phyloP scores from a whole-genome alignment of 2,113 vertebrate genomes.

The Peromyscus polionotus region DNA sequence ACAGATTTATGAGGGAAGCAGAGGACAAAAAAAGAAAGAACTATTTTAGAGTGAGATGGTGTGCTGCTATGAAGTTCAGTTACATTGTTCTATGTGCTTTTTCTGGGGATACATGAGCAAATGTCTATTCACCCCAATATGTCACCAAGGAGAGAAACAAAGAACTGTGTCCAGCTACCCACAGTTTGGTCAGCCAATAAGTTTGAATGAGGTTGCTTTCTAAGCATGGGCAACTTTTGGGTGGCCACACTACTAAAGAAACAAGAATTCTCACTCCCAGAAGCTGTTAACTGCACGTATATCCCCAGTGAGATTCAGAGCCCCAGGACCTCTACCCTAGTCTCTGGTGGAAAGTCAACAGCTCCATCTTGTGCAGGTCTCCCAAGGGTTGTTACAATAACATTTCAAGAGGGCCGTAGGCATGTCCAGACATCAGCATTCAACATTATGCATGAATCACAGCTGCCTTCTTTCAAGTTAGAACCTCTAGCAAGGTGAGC shows the following conservation, averaged over 20 bases:
- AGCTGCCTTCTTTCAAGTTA: not conserved
- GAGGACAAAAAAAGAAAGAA: not conserved
- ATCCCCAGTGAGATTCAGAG: not conserved
- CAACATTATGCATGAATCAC: too few species aligned
- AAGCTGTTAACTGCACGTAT: not conserved
- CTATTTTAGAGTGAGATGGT: not conserved
- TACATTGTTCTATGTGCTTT: not conserved
- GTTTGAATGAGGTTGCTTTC: not conserved
- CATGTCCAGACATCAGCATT: not conserved
- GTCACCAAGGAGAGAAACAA: not conserved
- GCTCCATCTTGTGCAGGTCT: not conserved
- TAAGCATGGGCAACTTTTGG: not conserved
- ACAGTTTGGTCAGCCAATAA: not conserved
- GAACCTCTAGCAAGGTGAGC: accelerated
- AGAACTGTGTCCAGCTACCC: not conserved
- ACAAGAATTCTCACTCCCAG: not conserved
- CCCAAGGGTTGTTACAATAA: too few species aligned
- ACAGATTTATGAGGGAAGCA: not conserved
- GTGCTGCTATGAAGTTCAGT: accelerated
- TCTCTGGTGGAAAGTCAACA: not conserved
- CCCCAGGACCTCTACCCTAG: not conserved
- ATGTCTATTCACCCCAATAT: not conserved
- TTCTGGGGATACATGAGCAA: not conserved
- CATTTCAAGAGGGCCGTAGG: not conserved
- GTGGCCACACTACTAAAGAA: not conserved